Base-by-base conservation (phyloP, 2,888 invertebrate genomes). In the Troilus luridus region DNA sequence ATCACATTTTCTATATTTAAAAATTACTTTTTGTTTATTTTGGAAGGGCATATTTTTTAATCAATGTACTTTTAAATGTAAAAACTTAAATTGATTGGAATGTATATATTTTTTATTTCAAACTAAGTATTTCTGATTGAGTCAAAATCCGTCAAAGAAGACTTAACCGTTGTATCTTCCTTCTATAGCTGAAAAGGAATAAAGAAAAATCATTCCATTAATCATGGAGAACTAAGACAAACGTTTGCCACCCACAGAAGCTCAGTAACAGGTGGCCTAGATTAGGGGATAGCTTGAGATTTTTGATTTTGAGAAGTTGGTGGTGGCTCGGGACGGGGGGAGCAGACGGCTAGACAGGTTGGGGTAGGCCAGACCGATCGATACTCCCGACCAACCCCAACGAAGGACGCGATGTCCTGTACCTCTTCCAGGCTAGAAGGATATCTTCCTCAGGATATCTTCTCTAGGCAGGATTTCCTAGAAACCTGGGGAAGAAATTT, bases 351-450 rank as follows among this genome's bases (percentile, higher is more conserved):
- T 85, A 62, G 88, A 72, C 67, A 58, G 90, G 92, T 92, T 92
- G 92, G 90, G 92, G 92, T 92, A 92, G 92, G 91, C 89, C 72
- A 88, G 90, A 62, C 62, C 41, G 91, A 27, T 89, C 89, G 81
- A 88, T 89, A 77, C 67, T 88, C 91, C 67, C 67, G 91, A 91
- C 91, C 90, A 67, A 24, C 81, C 91, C 90, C 59, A 90, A 77
- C 56, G 85, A 85, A 85, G 85, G 85, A 54, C 85, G 85, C 56
- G 85, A 85, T 85, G 85, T 54, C 85, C 56, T 58, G 21, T n/a
- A 14, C 8, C 8, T 85, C 56, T n/a, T 85, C 17, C 27, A 17
- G 72, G 27, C 3, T 8, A 0, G 7, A 27, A 77, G 72, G 72
- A 77, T 77, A 41, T 77, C 72, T 41, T 77, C 17, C 1, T 41